These are phyloP conservation scores for Daktulosphaira vitifoliae DNA, from an alignment of 1,140 invertebrate species.

Conservation along the genomic window DNA sequence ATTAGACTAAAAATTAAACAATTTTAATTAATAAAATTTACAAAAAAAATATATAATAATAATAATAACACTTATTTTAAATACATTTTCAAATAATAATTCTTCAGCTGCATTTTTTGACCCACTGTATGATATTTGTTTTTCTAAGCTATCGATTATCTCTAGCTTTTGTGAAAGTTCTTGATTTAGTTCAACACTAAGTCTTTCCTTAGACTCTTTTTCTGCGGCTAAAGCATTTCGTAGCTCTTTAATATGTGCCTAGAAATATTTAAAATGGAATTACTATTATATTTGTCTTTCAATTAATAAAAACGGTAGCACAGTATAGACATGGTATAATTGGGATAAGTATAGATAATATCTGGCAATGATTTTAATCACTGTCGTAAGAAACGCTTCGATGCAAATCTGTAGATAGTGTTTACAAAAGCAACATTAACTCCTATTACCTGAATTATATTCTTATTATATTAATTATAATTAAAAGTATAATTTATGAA, in stretches of 20 bases:
- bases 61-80: neutral
- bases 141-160: constrained; percentile 29
- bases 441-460: too few species aligned
- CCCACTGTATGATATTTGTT: constrained; percentile 16
- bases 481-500: too few species aligned
- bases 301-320: too few species aligned
- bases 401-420: too few species aligned
- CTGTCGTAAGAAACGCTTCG: too few species aligned
- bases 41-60: too few species aligned
- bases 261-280: neutral
- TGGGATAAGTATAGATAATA: too few species aligned
- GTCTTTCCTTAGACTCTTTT: constrained; percentile 32
- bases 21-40: too few species aligned
- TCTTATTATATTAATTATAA: neutral
- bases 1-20: neutral
- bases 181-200: constrained; percentile 26
- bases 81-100: neutral
- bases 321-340: too few species aligned
- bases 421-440: too few species aligned
- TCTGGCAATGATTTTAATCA: too few species aligned
- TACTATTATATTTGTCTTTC: neutral
- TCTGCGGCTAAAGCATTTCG: constrained; percentile 27
- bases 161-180: constrained; percentile 32
- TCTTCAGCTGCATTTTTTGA: constrained; percentile 33
- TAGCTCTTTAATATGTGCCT: constrained; percentile 32